A percentile compares a stretch with the other conserved stretches of the same genome.
Conservation (phyloP, 2,797 vertebrate species). For the Psittacula derbiana region DNA sequence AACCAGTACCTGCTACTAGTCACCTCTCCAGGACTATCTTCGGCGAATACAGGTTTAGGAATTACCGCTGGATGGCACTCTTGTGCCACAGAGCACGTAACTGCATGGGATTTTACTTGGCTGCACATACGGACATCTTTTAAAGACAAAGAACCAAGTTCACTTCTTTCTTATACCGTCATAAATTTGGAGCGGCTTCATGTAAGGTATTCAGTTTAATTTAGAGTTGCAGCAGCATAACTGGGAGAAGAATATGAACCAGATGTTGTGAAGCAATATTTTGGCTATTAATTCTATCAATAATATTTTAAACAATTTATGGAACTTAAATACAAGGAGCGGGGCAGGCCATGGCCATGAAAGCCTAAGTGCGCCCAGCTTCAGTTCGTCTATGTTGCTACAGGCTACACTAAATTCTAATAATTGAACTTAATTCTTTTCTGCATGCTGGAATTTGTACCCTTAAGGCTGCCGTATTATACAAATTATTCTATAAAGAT, state of each 20-base stretch:
- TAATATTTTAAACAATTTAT: background rate
- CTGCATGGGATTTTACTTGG: background rate
- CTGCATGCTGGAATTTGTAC: background rate
- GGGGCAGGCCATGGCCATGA: background rate
- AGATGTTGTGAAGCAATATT: slow-evolving; percentile 9
- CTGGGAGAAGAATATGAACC: background rate
- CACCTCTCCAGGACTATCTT: background rate
- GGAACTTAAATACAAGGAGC: background rate
- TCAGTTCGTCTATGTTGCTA: background rate
- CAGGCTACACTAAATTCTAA: background rate
- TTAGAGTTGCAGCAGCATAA: background rate
- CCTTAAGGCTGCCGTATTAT: background rate
- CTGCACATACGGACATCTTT: background rate
- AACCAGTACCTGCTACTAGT: background rate
- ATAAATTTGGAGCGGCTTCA: slow-evolving; percentile 25
- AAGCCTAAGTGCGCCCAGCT: background rate
- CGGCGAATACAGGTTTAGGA: background rate
- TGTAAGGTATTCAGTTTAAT: background rate
- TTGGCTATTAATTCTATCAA: background rate
- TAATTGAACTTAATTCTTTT: background rate
- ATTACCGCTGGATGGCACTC: slow-evolving; percentile 55
- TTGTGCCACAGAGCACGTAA: background rate
- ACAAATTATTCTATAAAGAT: background rate
- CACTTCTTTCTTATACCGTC: background rate
- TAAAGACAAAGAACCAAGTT: background rate